Evolutionary conservation across 2,888 invertebrate genomes (phyloP).

Genomic region (Ariolimax columbianus): DNA sequence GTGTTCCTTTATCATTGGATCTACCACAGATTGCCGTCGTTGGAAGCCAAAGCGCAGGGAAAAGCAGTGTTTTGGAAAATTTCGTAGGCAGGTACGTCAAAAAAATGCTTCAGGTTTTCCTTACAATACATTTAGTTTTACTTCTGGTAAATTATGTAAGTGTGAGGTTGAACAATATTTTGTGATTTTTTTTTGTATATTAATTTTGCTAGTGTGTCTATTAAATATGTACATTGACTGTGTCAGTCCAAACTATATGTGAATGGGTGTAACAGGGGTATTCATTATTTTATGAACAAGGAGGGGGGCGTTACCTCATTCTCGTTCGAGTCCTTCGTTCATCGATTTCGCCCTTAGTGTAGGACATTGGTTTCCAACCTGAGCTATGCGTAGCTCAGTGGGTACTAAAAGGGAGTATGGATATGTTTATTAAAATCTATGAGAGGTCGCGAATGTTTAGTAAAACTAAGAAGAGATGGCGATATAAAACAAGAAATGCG

Average conservation of each 20-base stretch:
- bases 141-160: no score
- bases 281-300: neutral
- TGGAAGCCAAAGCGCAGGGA: constrained; percentile 99
- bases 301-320: neutral
- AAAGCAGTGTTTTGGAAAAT: constrained; percentile 99
- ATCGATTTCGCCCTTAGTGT: neutral
- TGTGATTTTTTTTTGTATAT: no score
- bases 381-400: neutral
- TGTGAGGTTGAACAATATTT: no score
- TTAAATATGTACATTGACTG: no score
- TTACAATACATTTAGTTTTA: no score
- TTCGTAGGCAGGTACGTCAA: constrained; percentile 88
- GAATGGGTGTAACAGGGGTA: no score
- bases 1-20: constrained; percentile 98
- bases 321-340: neutral
- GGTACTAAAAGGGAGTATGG: neutral
- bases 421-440: neutral
- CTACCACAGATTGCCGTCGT: constrained; percentile 99
- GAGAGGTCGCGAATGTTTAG: no score
- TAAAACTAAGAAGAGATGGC: no score
- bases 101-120: no score
- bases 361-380: neutral
- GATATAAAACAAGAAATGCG: no score
- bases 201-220: no score
- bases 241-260: no score